Evolutionary conservation across 1,140 invertebrate species (phyloP), one percentile per base, ranked within the genome.

Genomic region (Leguminivora glycinivorella): DNA sequence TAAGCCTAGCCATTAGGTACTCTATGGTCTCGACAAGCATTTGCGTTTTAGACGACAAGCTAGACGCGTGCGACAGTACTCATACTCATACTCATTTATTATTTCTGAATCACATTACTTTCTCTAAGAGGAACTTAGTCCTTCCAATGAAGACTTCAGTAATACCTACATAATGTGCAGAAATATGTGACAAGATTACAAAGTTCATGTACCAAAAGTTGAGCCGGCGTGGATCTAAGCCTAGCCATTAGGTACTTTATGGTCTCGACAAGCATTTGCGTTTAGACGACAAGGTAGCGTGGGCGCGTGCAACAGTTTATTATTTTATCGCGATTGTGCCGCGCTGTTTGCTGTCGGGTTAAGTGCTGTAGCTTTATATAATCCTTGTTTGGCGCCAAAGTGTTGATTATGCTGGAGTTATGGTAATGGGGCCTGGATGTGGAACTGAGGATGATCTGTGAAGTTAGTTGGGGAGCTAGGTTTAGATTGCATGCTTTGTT

Each of bases 271-370:
- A 63, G 58, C 58, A 63, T 29, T 63, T 22, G 58, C 58, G 58
- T 63, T 63, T 63, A 63, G 58, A 63, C 25, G 58, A 63, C 58
- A 63, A 63, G 25, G 14, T 6, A 2, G 58, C 58, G 58, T 63
- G 58, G 58, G 58, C 26, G 56, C 56, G 19, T 22, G 47, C 47
- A 52, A 63, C 25, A 29, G 58, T 63, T 63, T 63, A 63, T 60
- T 60, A 60, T 63, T 63, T 63, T 63, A 63, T 63, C 58, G 58
- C 58, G n/a, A 63, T 63, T 63, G 47, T 52, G 26, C 29, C 25
- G 31, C 29, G 10, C 5, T 29, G n/a, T 26, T 26, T 29, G 58
- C 58, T 63, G 25, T 26, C 56, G 58, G 26, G 25, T 29, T 63
- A 63, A 63, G 58, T 63, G 58, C 25, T 63, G 25, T 19, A 29